Evolutionary conservation across 2,113 vertebrate species (phyloP), one percentile per base, ranked within the genome.

Genomic region (Chroicocephalus ridibundus): DNA sequence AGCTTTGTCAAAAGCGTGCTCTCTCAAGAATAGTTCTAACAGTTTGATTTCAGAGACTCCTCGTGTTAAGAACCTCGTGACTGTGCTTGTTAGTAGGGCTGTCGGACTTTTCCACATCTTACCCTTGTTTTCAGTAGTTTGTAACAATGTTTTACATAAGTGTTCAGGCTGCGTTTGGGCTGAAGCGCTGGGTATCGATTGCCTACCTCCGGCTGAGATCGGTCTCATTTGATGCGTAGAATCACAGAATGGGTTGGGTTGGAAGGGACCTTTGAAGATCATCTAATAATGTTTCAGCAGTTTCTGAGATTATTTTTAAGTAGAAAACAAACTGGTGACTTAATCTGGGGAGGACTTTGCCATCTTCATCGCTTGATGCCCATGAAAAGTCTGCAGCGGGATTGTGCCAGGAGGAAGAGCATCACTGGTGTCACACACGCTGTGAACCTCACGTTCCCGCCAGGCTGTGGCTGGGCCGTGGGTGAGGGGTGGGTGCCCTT

Each of bases 361-460:
- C 55, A 26, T 70, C 47, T 55, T 47, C n/a, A 20, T n/a, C 26
- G 47, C 40, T n/a, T 77, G 55, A 26, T 40, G 25, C 11, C 40
- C 25, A 5, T 54, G 26, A 77, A 40, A 42, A 62, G 22, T 42
- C 29, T 1, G 0, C 1, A 2, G 55, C 20, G 40, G 71, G 64
- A 46, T 31, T 62, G 27, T 29, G 34, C 40, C 38, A 24, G 57
- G 22, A 79, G 78, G 72, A 47, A 17, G 21, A 36, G n/a, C 62
- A 20, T 52, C 27, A 1, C 36, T 1, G 4, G 36, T 32, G 51
- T 49, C 3, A 2, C 15, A 12, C 4, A 2, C 1, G 1, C 69
- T 26, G 38, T 46, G 69, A 57, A 24, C 36, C 31, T 24, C 22
- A 20, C 25, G 1, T 12, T 11, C 54, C n/a, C 10, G 1, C 58